Evolutionary conservation across 1,140 invertebrate genomes (phyloP), one percentile per base, ranked within the genome.

Genomic region (Musca domestica): DNA sequence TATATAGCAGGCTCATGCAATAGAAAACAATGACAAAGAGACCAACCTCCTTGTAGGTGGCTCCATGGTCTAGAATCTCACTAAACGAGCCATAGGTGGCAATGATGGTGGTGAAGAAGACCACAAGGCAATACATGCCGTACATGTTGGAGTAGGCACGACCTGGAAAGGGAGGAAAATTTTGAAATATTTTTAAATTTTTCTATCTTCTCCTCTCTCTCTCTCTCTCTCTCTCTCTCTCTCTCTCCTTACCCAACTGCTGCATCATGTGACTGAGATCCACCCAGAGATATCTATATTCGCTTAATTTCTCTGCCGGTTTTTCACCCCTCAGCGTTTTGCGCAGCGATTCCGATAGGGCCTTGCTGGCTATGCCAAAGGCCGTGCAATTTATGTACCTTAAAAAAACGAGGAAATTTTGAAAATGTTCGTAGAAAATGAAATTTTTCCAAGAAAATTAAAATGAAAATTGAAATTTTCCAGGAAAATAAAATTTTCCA

Each of bases 241-340:
- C n/a, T n/a, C n/a, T n/a, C n/a, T n/a, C n/a, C 15, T 48, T 71
- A 84, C 87, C 88, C 54, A 90, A 75, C 72, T 90, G 88, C 75
- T 90, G 88, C 88, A 89, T 90, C 87, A 89, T 88, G 73, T 90
- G 87, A 15, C 87, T 88, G 9, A 90, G 75, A 74, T 90, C 88
- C 1, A 89, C 87, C 88, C 88, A 90, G 41, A 90, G 74, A 75
- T 88, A 85, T 7, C 88, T 82, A 74, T 87, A 89, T 70, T 88
- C 87, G 0, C 86, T 87, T 22, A 90, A 76, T 70, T 86, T 86
- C 49, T 85, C 76, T 14, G 88, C 86, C 0, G 88, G 86, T 70
- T 88, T 84, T 20, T 86, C 83, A 3, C 83, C 82, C 48, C 86
- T 82, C 3, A 90, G 78, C 1, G 87, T 87, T 23, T 83, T 83